Evolutionary conservation across 2,797 vertebrate genomes (phyloP), one percentile per base, ranked within the genome.

Genomic region (Enteromius mattozi): DNA sequence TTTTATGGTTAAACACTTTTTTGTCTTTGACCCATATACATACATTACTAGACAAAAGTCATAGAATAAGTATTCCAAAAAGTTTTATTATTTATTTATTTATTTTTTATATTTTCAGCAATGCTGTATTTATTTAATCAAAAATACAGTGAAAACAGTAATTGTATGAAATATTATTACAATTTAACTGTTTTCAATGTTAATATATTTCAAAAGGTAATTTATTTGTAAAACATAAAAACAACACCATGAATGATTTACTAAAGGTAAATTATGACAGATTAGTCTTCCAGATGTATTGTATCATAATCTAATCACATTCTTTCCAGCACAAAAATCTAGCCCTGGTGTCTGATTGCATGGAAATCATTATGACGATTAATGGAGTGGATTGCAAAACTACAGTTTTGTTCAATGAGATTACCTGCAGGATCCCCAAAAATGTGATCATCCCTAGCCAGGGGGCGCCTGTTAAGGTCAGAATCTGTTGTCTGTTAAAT

Each of bases 351-450:
- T 95, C 92, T 65, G 83, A 91, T 82, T 99, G 98, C 51, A 95
- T 99, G 96, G 95, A 93, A 87, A 93, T 99, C 91, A 93, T 93
- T 24, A 96, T 99, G 97, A 96, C 91, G 0, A 92, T 99, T 87
- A 96, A 94, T 9, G 96, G 93, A 17, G 90, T 88, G 40, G 92
- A 95, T 87, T 99, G 98, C 91, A 94, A 94, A 49, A 94, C 96
- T 16, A 95, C 92, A 27, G 93, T 99, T 87, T 91, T 96, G 91
- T 96, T 96, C 49, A 97, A 97, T 2, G 94, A 98, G 89, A 96
- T 99, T 86, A 95, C 94, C 1, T 99, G 98, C 90, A 95, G 94
- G 72, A 94, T 99, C 85, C 96, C 97, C 37, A 93, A 91, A 14
- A 92, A 96, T 80, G 87, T 97, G 88, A 91, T n/a, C 49, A 93